Percentiles rank a stretch among this genome's conserved stretches.
These are phyloP conservation scores for Phaedon cochleariae DNA, from an alignment of 2,888 invertebrate genomes.

Conservation along the genomic window DNA sequence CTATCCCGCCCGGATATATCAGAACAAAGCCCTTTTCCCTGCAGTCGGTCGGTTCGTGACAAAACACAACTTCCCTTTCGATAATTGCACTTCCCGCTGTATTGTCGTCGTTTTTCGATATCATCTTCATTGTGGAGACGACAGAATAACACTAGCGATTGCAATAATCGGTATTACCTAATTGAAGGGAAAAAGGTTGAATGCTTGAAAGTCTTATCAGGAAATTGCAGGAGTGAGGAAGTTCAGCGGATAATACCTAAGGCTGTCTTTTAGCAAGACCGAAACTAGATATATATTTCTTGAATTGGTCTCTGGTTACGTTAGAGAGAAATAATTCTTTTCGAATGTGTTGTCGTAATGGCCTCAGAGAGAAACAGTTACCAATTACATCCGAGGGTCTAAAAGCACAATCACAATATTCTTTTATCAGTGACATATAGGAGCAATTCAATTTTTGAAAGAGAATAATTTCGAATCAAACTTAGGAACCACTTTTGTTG, in stretches of 20 bases:
- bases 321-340: too few relatives aligned
- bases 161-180: neutral
- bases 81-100: constrained; percentile 43
- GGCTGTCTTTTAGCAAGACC: neutral
- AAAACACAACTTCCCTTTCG: constrained; percentile 44
- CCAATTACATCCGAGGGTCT: too few relatives aligned
- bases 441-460: too few relatives aligned
- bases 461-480: too few relatives aligned
- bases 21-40: constrained; percentile 36
- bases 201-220: neutral
- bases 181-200: constrained; percentile 1
- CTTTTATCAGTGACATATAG: too few relatives aligned
- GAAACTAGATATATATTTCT: too few relatives aligned
- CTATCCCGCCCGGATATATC: constrained; percentile 28
- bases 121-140: constrained; percentile 32
- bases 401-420: too few relatives aligned
- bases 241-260: neutral
- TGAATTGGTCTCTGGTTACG: too few relatives aligned
- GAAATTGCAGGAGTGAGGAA: neutral
- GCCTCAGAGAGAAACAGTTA: too few relatives aligned
- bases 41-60: constrained; percentile 35
- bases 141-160: constrained; percentile 17
- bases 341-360: neutral
- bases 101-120: constrained; percentile 41
- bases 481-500: too few relatives aligned